Evolutionary conservation across 2,797 vertebrate genomes (phyloP).

Genomic region (Petrocephalus schoutedeni): DNA sequence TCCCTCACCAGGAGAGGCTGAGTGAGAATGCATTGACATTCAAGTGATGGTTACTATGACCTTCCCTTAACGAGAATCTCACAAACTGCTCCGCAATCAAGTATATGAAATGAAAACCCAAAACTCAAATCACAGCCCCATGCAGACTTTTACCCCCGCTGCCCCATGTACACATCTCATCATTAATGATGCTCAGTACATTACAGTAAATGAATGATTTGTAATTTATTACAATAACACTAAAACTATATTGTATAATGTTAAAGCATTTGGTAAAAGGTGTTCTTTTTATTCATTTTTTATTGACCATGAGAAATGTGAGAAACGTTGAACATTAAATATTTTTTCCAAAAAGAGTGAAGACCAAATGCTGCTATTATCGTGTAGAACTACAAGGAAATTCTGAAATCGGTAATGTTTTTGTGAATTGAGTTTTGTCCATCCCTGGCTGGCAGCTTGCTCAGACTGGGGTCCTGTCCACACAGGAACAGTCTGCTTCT

Average conservation of each 20-base stretch:
- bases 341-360: neutral
- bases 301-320: neutral
- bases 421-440: neutral
- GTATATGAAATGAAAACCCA: neutral
- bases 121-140: neutral
- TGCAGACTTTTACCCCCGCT: neutral
- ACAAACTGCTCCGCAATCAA: neutral
- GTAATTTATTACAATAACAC: neutral
- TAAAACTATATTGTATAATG: neutral
- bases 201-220: neutral
- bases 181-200: neutral
- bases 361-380: neutral
- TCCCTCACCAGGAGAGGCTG: neutral
- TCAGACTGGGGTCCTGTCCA: neutral
- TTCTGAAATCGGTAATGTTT: neutral
- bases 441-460: neutral
- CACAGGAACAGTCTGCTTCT: neutral
- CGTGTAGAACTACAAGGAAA: neutral
- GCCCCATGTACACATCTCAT: neutral
- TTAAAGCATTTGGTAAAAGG: neutral
- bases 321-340: neutral
- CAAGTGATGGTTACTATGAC: neutral
- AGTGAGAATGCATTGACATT: neutral
- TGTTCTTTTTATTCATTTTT: neutral
- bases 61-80: neutral